Evolutionary conservation across 2,888 invertebrate species (phyloP), one percentile per base, ranked within the genome.

Genomic region (Timandra comae): DNA sequence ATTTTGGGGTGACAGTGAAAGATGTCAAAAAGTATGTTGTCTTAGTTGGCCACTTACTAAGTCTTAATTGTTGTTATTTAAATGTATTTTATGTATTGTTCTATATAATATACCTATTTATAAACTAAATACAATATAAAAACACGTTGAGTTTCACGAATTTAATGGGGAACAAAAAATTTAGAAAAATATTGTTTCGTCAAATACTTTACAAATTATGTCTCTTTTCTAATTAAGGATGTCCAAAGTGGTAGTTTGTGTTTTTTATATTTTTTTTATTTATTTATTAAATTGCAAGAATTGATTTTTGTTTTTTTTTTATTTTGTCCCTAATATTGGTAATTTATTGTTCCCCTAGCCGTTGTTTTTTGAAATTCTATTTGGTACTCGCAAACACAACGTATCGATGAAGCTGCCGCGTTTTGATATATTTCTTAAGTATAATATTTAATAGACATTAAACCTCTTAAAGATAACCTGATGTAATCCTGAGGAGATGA

Each of bases 101-200:
- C 51, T 61, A 56, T 56, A 55, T 61, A 62, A 50, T 60, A 49
- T 62, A 37, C 43, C 52, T 59, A 59, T 61, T 36, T 64, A 56
- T 63, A 47, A 63, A 65, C n/a, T n/a, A n/a, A n/a, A 62, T 63
- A 56, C 60, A 55, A 51, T 60, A 52, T 54, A 43, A 38, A 46
- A 16, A 6, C 16, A 43, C 46, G 73, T 74, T 74, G 69, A 65
- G 63, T 73, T 73, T 70, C 56, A 59, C 62, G 58, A 72, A 66
- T 70, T 66, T 71, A 71, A 53, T 50, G 62, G 63, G 58, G 56
- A 54, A 59, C 57, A 55, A 60, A 52, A 49, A 57, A 52, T 55
- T 38, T 21, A 9, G 7, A 20, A 8, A 12, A 26, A n/a, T n/a
- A 22, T 8, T 22, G 8, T 22, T 22, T 22, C 9, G 8, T 22